Conservation (phyloP, 2,113 vertebrate species). For the Crypturellus undulatus region DNA sequence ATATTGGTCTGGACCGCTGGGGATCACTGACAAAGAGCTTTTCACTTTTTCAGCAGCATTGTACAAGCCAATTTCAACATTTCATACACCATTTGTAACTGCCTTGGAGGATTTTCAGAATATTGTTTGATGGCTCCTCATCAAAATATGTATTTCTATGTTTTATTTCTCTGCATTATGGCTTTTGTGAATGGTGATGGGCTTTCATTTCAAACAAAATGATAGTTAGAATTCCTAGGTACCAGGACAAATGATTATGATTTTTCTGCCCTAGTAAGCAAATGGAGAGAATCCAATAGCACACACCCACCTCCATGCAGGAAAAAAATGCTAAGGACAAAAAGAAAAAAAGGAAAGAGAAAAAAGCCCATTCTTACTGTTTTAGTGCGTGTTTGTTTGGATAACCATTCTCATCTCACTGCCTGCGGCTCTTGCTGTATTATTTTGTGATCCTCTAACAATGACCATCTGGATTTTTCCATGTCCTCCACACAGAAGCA, state of each 20-base stretch:
- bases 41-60: not conserved
- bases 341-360: not conserved
- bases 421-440: not conserved
- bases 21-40: not conserved
- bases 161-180: not conserved
- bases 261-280: not conserved
- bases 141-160: not conserved
- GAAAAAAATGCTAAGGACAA: not conserved
- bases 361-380: not conserved
- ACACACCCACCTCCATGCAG: not conserved
- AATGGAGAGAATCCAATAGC: not conserved
- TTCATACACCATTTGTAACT: not conserved
- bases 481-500: not conserved
- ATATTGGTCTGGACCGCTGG: not conserved
- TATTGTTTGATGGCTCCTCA: not conserved
- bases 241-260: not conserved
- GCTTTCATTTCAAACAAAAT: not conserved
- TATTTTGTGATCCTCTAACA: not conserved
- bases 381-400: not conserved
- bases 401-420: rapidly evolving
- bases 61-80: not conserved
- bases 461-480: not conserved
- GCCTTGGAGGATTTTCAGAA: not conserved
- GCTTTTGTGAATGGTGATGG: not conserved
- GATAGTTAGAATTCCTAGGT: not conserved